phyloP scores from a whole-genome alignment of 1,140 invertebrate genomes.

The Drosophila parabipectinata region DNA sequence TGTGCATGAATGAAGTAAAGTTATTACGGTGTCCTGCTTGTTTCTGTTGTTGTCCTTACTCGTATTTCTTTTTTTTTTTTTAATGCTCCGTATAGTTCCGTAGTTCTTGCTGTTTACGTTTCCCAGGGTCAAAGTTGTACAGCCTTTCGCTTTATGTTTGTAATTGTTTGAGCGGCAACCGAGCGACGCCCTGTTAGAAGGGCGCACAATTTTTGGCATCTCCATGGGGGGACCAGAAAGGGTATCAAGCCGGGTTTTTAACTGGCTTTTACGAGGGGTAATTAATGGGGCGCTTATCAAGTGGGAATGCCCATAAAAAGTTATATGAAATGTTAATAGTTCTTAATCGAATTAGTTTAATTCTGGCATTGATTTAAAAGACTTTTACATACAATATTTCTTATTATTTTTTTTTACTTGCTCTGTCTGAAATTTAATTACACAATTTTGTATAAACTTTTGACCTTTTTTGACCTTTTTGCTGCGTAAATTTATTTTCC shows the following conservation, averaged over 20 bases:
- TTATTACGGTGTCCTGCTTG: conserved; percentile 27
- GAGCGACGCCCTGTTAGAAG: conserved; percentile 47
- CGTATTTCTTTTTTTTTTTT: conserved; percentile 10
- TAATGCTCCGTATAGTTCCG: conserved; percentile 21
- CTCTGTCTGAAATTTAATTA: no score
- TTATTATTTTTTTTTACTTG: no score
- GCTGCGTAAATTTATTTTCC: neutral
- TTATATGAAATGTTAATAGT: no score
- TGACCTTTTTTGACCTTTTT: neutral
- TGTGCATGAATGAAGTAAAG: conserved; percentile 68
- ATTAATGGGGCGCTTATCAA: neutral
- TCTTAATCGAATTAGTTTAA: no score
- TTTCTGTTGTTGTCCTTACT: conserved; percentile 23
- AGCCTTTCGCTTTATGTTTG: conserved; percentile 72
- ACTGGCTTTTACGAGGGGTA: conserved; percentile 1
- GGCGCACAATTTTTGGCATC: conserved; percentile 18
- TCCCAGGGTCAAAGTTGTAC: conserved; percentile 72
- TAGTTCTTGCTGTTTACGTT: conserved; percentile 68
- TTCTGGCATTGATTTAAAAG: no score
- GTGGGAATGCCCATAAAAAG: neutral
- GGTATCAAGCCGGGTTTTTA: conserved; percentile 15
- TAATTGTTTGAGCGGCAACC: conserved; percentile 69
- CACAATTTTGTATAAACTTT: neutral
- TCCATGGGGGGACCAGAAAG: conserved; percentile 1
- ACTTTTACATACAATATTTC: no score